Evolutionary conservation across 2,888 invertebrate genomes (phyloP), one percentile per base, ranked within the genome.

Genomic region (Erpobdella octoculata): DNA sequence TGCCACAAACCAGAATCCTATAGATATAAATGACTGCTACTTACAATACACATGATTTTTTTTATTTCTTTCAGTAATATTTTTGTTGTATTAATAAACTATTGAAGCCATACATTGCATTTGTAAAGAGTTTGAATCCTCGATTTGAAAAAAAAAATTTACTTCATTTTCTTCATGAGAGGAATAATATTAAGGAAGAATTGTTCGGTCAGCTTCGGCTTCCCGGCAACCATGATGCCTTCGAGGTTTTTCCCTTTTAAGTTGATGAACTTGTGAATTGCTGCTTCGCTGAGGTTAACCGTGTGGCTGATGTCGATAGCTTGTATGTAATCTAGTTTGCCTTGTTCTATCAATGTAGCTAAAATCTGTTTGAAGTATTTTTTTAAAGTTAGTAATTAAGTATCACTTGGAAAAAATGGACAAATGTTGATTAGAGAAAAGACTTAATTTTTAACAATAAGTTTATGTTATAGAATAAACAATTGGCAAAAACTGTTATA

Each of bases 181-280:
- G 94, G 93, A 76, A 99, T 86, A 75, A 95, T 91, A 78, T 92
- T 91, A 86, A 93, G 92, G 95, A 97, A 98, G 76, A 99, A 88
- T 81, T 94, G 93, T 85, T 99, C 98, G 0, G 96, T 94, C 78
- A 98, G 91, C 82, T 97, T 96, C 0, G 96, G 91, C 90, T 98
- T 97, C 62, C 98, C 95, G 72, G 92, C 91, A 36, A 96, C 85
- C 73, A 89, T 89, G 58, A 96, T 87, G 0, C 93, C 97, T 84
- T 89, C 88, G 73, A 98, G 86, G 83, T 94, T 93, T 74, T 88
- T 87, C 4, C 97, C 97, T 83, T 92, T 89, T 64, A 92, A 88
- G 69, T 90, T 90, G 73, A 99, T 85, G 84, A 98, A 94, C 80
- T 93, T 2, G 80, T 91, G 89, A 71, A 98, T 87, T 0, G 89